Evolutionary conservation across 2,113 vertebrate species (phyloP).

Genomic region (Ceyx cyanopectus): DNA sequence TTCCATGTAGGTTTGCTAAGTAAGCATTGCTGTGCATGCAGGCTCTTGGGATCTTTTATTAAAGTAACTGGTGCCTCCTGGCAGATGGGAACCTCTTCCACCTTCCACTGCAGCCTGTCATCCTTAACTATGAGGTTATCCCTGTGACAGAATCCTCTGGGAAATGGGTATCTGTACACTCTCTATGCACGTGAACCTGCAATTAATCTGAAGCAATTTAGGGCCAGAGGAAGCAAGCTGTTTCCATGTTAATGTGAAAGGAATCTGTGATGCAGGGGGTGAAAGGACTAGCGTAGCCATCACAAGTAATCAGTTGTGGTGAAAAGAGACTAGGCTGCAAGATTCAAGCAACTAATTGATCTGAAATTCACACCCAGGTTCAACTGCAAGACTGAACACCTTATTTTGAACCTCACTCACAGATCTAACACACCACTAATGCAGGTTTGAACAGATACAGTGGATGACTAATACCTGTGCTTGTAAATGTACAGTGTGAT

Average conservation of each 20-base stretch:
- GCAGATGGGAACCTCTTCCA: background rate
- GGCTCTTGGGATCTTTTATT: background rate
- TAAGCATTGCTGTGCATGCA: background rate
- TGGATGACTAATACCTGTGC: too few relatives aligned
- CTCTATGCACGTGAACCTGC: background rate
- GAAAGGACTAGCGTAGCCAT: background rate
- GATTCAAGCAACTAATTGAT: too few relatives aligned
- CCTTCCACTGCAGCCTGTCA: background rate
- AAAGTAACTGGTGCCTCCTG: background rate
- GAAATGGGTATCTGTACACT: background rate
- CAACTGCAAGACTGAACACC: too few relatives aligned
- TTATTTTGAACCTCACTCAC: too few relatives aligned
- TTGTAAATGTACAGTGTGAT: too few relatives aligned
- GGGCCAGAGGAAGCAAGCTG: background rate
- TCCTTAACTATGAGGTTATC: background rate
- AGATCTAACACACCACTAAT: too few relatives aligned
- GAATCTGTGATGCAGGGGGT: background rate
- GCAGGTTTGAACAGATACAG: too few relatives aligned
- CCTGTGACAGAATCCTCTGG: background rate
- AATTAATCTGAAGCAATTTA: background rate
- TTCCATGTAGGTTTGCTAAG: background rate
- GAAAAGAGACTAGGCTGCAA: too few relatives aligned
- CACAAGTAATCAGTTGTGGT: background rate
- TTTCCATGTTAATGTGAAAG: background rate
- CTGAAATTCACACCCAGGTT: too few relatives aligned